Evolutionary conservation across 2,888 invertebrate species (phyloP), one percentile per base, ranked within the genome.

Genomic region (Oegoconia quadripuncta): DNA sequence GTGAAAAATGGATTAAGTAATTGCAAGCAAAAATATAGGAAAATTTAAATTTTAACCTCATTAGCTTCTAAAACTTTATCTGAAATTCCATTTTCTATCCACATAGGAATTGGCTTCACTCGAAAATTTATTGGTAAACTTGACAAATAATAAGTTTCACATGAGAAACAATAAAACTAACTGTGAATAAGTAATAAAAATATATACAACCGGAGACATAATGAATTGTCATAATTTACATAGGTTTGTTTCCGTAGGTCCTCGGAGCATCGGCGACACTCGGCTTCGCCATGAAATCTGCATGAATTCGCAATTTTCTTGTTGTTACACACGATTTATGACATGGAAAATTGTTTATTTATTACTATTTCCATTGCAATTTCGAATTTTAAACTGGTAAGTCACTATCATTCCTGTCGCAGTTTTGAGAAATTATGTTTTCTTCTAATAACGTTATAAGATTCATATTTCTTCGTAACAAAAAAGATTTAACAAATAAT

Each of bases 261-360:
- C 60, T 63, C 63, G 69, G 56, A 51, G 56, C 54, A 56, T 50
- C 46, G 64, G 63, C 69, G 72, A 66, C 68, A 68, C 68, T 63
- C 68, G 61, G 68, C 60, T 49, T 50, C 55, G 67, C 67, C 57
- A 66, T 68, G 65, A 78, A 77, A 80, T 80, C 75, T 80, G 75
- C 80, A 82, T 82, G 74, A 72, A 79, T 80, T 78, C 80, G 75
- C 78, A 80, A 76, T 82, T 79, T 74, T 73, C 76, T 74, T 77
- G 74, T 71, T 78, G 74, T 74, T 75, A 68, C 62, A 67, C 63
- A 53, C 62, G 58, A 74, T 75, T 74, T 77, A 81, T 71, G 64
- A 64, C 54, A 65, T 67, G 73, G 71, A 77, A 79, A 80, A 79
- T 78, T 76, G 68, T 68, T 77, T 76, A 75, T 80, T 79, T 79